These are phyloP conservation scores for Orchestia grillus DNA, from an alignment of 1,140 invertebrate species.

Conservation along the genomic window DNA sequence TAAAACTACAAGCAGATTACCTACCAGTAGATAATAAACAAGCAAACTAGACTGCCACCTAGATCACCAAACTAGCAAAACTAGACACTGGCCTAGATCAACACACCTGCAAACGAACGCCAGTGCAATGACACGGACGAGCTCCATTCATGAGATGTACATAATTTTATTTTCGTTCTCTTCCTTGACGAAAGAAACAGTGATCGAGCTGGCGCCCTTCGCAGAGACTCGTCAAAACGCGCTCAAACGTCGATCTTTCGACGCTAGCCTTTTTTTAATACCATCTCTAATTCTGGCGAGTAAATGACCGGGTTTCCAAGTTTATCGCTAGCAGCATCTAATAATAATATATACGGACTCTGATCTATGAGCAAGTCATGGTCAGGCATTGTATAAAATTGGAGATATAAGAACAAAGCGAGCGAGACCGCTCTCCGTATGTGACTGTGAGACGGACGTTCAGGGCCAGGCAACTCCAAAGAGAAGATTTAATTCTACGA, in stretches of 20 bases:
- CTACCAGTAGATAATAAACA: background rate
- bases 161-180: background rate
- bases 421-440: background rate
- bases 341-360: slow-evolving; percentile 50
- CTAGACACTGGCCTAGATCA: background rate
- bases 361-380: slow-evolving; percentile 19
- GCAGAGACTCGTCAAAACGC: background rate
- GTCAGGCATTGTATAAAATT: slow-evolving; percentile 47
- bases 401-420: slow-evolving; percentile 36
- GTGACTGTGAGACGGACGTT: background rate
- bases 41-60: background rate
- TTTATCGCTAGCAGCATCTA: slow-evolving; percentile 55
- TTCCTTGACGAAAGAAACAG: background rate
- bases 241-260: slow-evolving; percentile 15
- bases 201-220: background rate
- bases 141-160: slow-evolving; percentile 23
- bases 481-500: background rate
- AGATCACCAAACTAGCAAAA: background rate
- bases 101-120: background rate
- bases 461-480: background rate
- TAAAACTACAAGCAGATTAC: background rate
- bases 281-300: slow-evolving; percentile 39
- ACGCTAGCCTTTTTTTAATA: slow-evolving; percentile 39
- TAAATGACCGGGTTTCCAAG: slow-evolving; percentile 54
- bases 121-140: slow-evolving; percentile 8